A percentile compares a stretch with the other conserved stretches of the same genome.
These are phyloP conservation scores for Hestina assimilis DNA, from an alignment of 1,140 invertebrate species.

Conservation along the genomic window DNA sequence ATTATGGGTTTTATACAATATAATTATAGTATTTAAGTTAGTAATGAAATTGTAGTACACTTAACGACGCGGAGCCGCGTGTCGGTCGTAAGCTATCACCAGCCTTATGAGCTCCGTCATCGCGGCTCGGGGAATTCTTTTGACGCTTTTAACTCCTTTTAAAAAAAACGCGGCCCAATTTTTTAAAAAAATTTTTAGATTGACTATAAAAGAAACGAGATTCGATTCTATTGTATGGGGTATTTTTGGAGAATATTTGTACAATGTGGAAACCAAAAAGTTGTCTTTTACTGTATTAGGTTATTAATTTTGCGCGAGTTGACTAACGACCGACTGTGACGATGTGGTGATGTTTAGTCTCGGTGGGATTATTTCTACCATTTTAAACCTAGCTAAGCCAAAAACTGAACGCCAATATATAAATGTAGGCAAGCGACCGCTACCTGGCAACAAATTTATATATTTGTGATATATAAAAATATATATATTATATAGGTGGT, in stretches of 20 bases:
- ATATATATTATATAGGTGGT: conserved; percentile 7
- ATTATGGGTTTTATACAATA: background rate
- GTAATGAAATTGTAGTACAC: background rate
- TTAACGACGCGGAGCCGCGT: conserved; percentile 22
- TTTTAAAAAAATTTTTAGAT: conserved; percentile 24
- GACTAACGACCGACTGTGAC: conserved; percentile 5
- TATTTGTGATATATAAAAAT: conserved; percentile 51
- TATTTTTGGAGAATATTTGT: conserved; percentile 64
- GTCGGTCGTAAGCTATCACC: conserved; percentile 33
- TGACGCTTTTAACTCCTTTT: conserved; percentile 29
- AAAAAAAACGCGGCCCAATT: conserved; percentile 15
- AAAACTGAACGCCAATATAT: conserved; percentile 57
- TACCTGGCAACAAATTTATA: conserved; percentile 19
- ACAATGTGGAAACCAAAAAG: conserved; percentile 67
- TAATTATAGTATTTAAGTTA: background rate
- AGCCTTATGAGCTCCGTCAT: conserved; percentile 34
- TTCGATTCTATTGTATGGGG: conserved; percentile 17
- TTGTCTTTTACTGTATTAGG: conserved; percentile 39
- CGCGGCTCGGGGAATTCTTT: conserved; percentile 1
- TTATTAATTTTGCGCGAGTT: conserved; percentile 19
- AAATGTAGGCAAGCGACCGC: conserved; percentile 24
- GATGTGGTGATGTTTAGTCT: background rate
- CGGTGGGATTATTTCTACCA: conserved; percentile 1
- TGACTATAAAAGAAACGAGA: conserved; percentile 1
- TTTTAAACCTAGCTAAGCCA: conserved; percentile 60